Conservation (phyloP, 1,140 invertebrate genomes). For the Steinernema feltiae region DNA sequence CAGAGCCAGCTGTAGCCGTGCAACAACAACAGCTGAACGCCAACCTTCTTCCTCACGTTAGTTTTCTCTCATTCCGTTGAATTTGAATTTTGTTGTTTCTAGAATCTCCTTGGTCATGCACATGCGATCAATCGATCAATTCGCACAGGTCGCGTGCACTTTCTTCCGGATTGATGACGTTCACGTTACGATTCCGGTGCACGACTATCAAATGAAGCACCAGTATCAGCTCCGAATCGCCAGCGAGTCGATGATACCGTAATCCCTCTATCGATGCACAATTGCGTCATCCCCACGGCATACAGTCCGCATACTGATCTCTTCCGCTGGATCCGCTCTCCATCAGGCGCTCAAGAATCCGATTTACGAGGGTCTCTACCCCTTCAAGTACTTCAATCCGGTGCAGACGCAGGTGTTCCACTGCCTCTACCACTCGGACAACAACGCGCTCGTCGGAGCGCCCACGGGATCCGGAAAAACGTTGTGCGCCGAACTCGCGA, state of each 20-base stretch:
- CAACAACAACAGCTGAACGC: no score
- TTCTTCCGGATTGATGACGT: conserved; percentile 70
- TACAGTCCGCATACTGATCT: conserved; percentile 90
- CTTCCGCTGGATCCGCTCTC: conserved; percentile 84
- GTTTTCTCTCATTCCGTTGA: no score
- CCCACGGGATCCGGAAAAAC: conserved; percentile 99
- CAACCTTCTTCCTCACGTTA: no score
- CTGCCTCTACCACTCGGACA: conserved; percentile 86
- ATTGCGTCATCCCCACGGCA: conserved; percentile 81
- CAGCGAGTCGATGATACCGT: conserved; percentile 75
- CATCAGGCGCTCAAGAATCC: conserved; percentile 72
- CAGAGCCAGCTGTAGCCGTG: no score
- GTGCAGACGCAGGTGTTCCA: conserved; percentile 99
- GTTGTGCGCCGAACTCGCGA: conserved; percentile 91
- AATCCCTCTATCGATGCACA: conserved; percentile 74
- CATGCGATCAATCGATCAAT: no score
- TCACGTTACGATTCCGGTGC: conserved; percentile 89
- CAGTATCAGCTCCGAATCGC: conserved; percentile 83
- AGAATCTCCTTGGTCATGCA: no score
- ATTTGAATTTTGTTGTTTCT: no score
- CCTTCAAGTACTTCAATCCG: conserved; percentile 92
- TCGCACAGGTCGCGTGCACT: conserved; percentile 77
- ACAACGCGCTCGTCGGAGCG: conserved; percentile 87
- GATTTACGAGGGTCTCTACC: conserved; percentile 75
- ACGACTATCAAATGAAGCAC: conserved; percentile 74